A percentile compares a stretch with the other conserved stretches of the same genome.
phyloP scores from a whole-genome alignment of 2,113 vertebrate genomes.

The Nyctibius bracteatus region DNA sequence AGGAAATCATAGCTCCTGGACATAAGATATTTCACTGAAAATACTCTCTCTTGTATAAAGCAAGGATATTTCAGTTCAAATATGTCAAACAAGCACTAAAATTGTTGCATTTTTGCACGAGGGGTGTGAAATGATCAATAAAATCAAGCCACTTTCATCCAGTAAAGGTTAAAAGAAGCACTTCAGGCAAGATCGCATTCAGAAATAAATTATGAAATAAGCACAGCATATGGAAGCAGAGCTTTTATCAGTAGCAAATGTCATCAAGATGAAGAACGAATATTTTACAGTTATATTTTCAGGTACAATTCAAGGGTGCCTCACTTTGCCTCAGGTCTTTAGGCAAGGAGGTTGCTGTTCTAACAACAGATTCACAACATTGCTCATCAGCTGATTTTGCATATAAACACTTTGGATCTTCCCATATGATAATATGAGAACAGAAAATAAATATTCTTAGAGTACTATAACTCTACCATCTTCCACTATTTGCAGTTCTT shows the following conservation, averaged over 20 bases:
- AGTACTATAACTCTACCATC: background rate
- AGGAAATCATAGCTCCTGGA: background rate
- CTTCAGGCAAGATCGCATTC: background rate
- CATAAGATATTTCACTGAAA: background rate
- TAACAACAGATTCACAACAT: background rate
- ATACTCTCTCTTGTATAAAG: background rate
- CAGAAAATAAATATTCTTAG: background rate
- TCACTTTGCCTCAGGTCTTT: background rate
- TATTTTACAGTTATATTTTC: background rate
- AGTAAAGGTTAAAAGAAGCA: background rate
- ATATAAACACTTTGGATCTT: background rate
- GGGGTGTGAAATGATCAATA: background rate
- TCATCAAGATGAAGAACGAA: background rate
- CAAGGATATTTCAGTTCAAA: background rate
- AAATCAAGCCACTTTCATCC: background rate
- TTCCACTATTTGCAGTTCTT: background rate
- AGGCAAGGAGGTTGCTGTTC: background rate
- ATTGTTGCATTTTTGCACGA: background rate
- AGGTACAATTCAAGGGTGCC: background rate
- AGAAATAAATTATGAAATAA: background rate
- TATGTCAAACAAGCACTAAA: background rate
- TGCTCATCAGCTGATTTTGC: background rate
- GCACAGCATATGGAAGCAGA: background rate
- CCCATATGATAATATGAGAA: background rate
- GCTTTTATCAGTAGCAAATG: background rate